Base-by-base conservation (phyloP, 2,888 invertebrate species). In the Rambutsinella grinnellia region DNA sequence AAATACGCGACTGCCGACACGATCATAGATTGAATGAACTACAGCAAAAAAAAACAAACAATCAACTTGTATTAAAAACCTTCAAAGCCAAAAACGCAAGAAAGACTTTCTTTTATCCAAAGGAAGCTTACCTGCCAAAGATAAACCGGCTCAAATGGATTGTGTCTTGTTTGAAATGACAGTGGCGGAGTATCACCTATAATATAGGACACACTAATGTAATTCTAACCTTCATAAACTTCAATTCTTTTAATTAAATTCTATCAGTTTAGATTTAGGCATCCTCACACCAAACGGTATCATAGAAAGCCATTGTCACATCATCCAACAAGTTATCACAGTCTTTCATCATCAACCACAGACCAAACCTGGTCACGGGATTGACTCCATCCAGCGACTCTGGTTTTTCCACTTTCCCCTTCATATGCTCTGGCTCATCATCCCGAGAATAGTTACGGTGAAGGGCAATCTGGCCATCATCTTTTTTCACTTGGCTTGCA, bases 81-180 rank as follows among this genome's bases (percentile, higher is more conserved):
- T n/a, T n/a, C n/a, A n/a, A n/a, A n/a, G n/a, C n/a, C n/a, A n/a
- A n/a, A n/a, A n/a, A n/a, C n/a, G n/a, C n/a, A n/a, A n/a, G n/a
- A n/a, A n/a, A n/a, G n/a, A n/a, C n/a, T n/a, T n/a, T n/a, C n/a
- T n/a, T n/a, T n/a, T n/a, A n/a, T n/a, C n/a, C n/a, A n/a, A n/a
- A n/a, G n/a, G n/a, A n/a, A n/a, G n/a, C n/a, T n/a, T n/a, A 81
- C 81, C 67, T 83, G 83, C 83, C 83, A 83, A 24, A 83, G 53
- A 17, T 78, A 72, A 23, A 83, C 74, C 0, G 79, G 79, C 46
- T 83, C 83, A 71, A 82, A 83, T 8, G 83, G 83, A 71, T 79
- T 79, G 28, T 82, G 78, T 21, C 56, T 15, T 0, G 78, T 81
- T 78, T 82, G 81, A 56, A 83, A 82, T 0, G 80, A 79, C 24